Conservation (phyloP, 2,888 invertebrate species). For the Trichogramma evanescens region DNA sequence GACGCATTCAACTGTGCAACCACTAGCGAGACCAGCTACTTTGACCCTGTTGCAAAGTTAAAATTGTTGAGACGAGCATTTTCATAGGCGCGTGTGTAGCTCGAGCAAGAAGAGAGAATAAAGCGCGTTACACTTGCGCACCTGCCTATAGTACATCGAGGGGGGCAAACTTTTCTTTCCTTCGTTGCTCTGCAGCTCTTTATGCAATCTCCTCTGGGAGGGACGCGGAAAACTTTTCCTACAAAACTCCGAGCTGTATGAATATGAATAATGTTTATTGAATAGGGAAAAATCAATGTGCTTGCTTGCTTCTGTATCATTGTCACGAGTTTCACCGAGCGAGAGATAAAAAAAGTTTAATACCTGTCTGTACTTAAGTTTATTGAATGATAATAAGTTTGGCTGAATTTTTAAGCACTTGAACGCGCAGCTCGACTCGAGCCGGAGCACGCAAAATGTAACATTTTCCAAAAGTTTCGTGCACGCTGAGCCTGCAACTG, state of each 20-base stretch:
- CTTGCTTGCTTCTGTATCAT: slow-evolving; percentile 2
- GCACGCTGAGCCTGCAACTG: too few species aligned
- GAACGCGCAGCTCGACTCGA: too few species aligned
- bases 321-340: not conserved
- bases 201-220: too few species aligned
- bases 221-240: not conserved
- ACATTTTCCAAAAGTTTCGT: not conserved
- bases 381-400: too few species aligned
- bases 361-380: not conserved
- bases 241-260: slow-evolving; percentile 1
- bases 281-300: slow-evolving; percentile 20
- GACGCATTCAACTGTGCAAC: slow-evolving; percentile 24
- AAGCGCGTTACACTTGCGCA: slow-evolving; percentile 18
- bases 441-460: not conserved
- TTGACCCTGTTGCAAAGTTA: too few species aligned
- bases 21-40: too few species aligned
- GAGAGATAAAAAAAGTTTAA: slow-evolving; percentile 11
- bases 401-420: too few species aligned
- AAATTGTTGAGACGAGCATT: too few species aligned
- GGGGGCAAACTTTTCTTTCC: slow-evolving; percentile 17
- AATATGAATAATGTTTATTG: slow-evolving; percentile 25
- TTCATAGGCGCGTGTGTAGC: too few species aligned
- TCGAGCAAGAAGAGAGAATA: too few species aligned
- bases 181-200: too few species aligned
- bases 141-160: slow-evolving; percentile 28